A percentile compares a stretch with the other conserved stretches of the same genome.
These are phyloP conservation scores for Amazona ochrocephala DNA, from an alignment of 2,797 vertebrate genomes.

Conservation along the genomic window DNA sequence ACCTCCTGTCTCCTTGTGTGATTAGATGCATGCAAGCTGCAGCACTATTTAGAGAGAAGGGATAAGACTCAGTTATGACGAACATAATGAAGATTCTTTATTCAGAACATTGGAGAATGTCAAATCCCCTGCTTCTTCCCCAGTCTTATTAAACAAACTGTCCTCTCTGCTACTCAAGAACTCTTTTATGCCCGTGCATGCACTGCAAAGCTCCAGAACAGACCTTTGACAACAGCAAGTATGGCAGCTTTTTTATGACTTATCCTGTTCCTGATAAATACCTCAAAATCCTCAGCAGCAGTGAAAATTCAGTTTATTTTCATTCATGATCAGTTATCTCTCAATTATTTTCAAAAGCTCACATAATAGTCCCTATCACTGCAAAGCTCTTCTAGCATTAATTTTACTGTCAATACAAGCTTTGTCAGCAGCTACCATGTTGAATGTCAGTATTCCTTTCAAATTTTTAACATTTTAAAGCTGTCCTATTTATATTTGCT, in stretches of 20 bases:
- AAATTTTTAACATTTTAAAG: background rate
- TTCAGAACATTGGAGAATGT: background rate
- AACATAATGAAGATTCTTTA: constrained; percentile 24
- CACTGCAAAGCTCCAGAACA: background rate
- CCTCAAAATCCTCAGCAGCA: background rate
- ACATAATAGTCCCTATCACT: background rate
- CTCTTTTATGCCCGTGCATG: background rate
- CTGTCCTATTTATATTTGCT: background rate
- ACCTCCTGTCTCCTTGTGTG: background rate
- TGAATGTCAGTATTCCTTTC: background rate
- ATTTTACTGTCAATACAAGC: background rate
- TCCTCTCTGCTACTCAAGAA: background rate
- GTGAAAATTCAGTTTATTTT: background rate
- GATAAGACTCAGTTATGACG: background rate
- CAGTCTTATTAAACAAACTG: background rate
- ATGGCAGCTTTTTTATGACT: background rate
- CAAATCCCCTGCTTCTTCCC: background rate
- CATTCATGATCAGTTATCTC: background rate
- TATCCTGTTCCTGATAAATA: background rate
- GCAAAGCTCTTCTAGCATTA: background rate
- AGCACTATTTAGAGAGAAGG: background rate
- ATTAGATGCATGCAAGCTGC: background rate
- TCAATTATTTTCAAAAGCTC: background rate
- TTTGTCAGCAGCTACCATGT: background rate
- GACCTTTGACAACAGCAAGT: background rate